Conservation (phyloP, 2,888 invertebrate species). For the Euzophera pinguis region DNA sequence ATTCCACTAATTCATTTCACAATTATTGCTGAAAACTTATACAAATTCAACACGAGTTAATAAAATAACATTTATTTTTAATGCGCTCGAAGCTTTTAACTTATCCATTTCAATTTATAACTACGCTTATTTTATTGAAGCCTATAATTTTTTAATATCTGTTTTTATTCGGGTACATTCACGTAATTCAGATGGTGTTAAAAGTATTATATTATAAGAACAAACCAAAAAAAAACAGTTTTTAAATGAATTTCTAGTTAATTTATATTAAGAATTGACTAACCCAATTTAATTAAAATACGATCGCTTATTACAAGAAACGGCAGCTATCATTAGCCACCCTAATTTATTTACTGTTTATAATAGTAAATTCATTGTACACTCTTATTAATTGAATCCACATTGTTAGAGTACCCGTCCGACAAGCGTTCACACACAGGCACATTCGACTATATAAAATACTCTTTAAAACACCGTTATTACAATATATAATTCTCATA, state of each 20-base stretch:
- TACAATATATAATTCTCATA: conserved; percentile 29
- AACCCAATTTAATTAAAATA: not conserved
- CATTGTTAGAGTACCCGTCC: conserved; percentile 25
- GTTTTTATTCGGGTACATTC: too few species aligned
- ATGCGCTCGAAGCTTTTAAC: not conserved
- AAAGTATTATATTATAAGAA: too few species aligned
- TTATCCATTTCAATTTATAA: not conserved
- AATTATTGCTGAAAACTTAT: not conserved
- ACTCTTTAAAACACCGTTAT: conserved; percentile 34
- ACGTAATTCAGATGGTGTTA: too few species aligned
- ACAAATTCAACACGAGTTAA: not conserved
- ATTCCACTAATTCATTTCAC: not conserved
- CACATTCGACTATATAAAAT: conserved; percentile 45
- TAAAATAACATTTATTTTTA: not conserved
- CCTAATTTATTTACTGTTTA: conserved; percentile 11
- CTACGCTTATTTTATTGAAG: not conserved
- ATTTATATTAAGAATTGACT: not conserved
- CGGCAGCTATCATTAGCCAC: not conserved
- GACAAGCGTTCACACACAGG: conserved; percentile 46
- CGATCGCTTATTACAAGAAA: not conserved
- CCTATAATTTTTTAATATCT: too few species aligned
- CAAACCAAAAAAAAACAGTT: not conserved
- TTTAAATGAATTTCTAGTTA: not conserved
- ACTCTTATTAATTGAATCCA: conserved; percentile 10
- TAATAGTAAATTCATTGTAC: conserved; percentile 19